phyloP scores from a whole-genome alignment of 1,140 invertebrate species.

The Bactericera cockerelli region DNA sequence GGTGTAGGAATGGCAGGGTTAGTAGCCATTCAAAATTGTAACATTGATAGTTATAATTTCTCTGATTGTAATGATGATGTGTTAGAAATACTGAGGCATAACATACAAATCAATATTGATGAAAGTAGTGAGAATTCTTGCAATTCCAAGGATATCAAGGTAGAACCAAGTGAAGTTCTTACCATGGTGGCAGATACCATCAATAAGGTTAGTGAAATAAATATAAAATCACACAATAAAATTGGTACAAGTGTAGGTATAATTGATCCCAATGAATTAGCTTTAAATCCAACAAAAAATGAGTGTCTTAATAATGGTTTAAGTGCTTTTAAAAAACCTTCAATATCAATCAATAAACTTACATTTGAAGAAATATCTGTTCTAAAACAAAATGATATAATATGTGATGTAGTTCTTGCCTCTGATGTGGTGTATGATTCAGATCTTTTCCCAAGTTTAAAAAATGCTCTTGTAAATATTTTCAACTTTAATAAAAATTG shows the following conservation, averaged over 20 bases:
- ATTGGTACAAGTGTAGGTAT: too few species aligned
- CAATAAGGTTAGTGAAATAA: background rate
- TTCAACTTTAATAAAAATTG: background rate
- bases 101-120: background rate
- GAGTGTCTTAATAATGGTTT: too few species aligned
- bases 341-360: background rate
- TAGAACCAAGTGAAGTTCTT: background rate
- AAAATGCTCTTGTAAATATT: background rate
- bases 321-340: background rate
- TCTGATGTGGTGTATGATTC: conserved; percentile 1
- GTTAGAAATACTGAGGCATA: background rate
- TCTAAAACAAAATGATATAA: background rate
- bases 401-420: background rate
- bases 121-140: background rate
- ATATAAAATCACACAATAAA: background rate
- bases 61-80: conserved; percentile 1
- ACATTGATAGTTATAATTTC: background rate
- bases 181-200: background rate
- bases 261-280: background rate
- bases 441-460: conserved; percentile 1
- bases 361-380: background rate
- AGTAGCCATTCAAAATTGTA: background rate
- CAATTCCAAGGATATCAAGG: background rate
- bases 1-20: background rate
- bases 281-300: background rate